A percentile compares a stretch with the other conserved stretches of the same genome.
phyloP scores from a whole-genome alignment of 1,140 invertebrate genomes.

The Heliconius eleuchia region DNA sequence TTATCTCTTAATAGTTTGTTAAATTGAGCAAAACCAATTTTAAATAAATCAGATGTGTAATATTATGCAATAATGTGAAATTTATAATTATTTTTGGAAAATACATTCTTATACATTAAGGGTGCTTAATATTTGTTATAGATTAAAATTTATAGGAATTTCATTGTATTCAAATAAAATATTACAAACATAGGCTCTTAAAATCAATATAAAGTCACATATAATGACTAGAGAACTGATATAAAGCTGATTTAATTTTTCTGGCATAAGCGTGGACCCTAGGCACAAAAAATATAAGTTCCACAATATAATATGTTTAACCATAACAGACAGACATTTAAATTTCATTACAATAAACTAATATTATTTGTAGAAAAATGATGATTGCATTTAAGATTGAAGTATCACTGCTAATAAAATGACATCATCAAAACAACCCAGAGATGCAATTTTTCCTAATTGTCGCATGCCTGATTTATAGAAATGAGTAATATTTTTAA shows the following conservation, averaged over 20 bases:
- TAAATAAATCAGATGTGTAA: neutral
- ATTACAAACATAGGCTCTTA: too few species aligned
- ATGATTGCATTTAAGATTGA: neutral
- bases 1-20: neutral
- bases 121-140: neutral
- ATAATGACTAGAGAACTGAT: too few species aligned
- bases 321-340: neutral
- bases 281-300: too few species aligned
- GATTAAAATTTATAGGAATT: too few species aligned
- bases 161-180: too few species aligned
- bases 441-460: neutral
- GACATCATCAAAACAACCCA: neutral
- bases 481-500: neutral
- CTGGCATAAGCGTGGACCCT: too few species aligned
- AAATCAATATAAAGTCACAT: too few species aligned
- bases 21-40: neutral
- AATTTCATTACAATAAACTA: neutral
- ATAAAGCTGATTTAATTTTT: too few species aligned
- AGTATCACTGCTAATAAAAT: neutral
- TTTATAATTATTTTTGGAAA: neutral
- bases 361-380: neutral
- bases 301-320: too few species aligned
- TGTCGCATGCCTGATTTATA: neutral
- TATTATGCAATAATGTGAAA: constrained; percentile 3
- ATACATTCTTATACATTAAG: neutral